phyloP scores from a whole-genome alignment of 2,797 vertebrate species.

The Protonibea diacanthus region DNA sequence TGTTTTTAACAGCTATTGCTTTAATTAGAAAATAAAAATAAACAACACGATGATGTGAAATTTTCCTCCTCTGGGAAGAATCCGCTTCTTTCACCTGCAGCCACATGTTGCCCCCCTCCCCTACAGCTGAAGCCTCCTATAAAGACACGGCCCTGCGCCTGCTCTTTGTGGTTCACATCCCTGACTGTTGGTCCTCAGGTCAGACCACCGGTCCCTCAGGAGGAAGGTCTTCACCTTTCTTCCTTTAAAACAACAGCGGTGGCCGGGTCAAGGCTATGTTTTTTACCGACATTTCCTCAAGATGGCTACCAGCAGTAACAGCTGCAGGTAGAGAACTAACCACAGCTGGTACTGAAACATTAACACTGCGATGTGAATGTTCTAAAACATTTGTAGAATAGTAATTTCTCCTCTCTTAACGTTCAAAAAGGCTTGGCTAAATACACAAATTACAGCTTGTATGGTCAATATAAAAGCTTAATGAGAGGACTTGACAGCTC shows the following conservation, averaged over 20 bases:
- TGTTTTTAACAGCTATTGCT: neutral
- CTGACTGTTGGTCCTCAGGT: conserved; percentile 74
- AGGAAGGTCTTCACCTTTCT: conserved; percentile 76
- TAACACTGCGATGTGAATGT: conserved; percentile 43
- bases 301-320: conserved; percentile 69
- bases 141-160: conserved; percentile 59
- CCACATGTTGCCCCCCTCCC: conserved; percentile 47
- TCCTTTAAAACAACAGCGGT: conserved; percentile 80
- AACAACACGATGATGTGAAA: neutral
- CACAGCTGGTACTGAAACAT: conserved; percentile 55
- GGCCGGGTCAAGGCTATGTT: conserved; percentile 64
- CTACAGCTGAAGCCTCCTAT: conserved; percentile 53
- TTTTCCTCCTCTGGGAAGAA: conserved; percentile 32
- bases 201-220: conserved; percentile 73
- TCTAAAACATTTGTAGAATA: conserved; percentile 55
- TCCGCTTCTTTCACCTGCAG: conserved; percentile 62
- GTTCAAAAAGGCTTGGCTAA: conserved; percentile 60
- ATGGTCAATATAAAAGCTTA: conserved; percentile 64
- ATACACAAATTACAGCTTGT: conserved; percentile 58
- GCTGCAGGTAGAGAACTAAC: conserved; percentile 68
- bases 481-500: conserved; percentile 61
- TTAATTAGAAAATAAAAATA: conserved; percentile 4
- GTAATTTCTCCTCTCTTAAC: conserved; percentile 62
- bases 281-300: conserved; percentile 61
- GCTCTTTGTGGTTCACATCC: conserved; percentile 77